A percentile compares a stretch with the other conserved stretches of the same genome.
Evolutionary conservation across 1,140 invertebrate genomes (phyloP).

Genomic region (Asbolus verrucosus): DNA sequence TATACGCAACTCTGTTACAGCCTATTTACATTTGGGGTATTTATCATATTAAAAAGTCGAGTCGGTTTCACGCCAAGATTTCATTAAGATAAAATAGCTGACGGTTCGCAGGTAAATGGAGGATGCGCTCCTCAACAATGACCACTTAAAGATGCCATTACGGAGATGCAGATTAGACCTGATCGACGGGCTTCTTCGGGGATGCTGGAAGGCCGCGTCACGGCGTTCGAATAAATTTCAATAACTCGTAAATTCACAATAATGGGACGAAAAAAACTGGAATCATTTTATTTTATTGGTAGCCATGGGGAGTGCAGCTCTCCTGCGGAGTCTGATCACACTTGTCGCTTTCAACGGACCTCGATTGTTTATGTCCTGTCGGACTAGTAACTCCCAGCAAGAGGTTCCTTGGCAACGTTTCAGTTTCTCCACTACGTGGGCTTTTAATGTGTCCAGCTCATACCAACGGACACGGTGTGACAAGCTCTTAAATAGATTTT

Average conservation of each 20-base stretch:
- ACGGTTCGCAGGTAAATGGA: conserved; percentile 57
- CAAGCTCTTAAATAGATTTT: conserved; percentile 35
- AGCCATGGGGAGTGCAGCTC: conserved; percentile 53
- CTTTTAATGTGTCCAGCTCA: conserved; percentile 42
- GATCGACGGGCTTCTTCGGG: conserved; percentile 43
- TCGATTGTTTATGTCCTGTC: conserved; percentile 54
- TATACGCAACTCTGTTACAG: conserved; percentile 41
- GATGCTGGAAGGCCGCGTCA: conserved; percentile 37
- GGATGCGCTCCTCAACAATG: conserved; percentile 56
- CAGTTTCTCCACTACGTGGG: conserved; percentile 41
- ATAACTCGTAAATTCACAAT: conserved; percentile 57
- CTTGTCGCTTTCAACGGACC: conserved; percentile 58
- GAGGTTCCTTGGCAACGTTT: conserved; percentile 38
- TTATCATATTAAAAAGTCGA: conserved; percentile 60
- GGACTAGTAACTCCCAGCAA: conserved; percentile 45
- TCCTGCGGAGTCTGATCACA: conserved; percentile 55
- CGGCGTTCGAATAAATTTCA: conserved; percentile 56
- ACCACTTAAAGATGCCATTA: conserved; percentile 55
- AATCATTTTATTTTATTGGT: conserved; percentile 60
- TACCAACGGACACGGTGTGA: conserved; percentile 11
- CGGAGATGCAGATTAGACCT: conserved; percentile 51
- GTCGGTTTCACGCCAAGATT: conserved; percentile 56
- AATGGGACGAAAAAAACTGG: conserved; percentile 52
- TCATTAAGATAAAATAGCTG: conserved; percentile 60
- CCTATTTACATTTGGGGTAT: conserved; percentile 57